phyloP scores from a whole-genome alignment of 1,140 invertebrate genomes.

The Drosophila persimilis region DNA sequence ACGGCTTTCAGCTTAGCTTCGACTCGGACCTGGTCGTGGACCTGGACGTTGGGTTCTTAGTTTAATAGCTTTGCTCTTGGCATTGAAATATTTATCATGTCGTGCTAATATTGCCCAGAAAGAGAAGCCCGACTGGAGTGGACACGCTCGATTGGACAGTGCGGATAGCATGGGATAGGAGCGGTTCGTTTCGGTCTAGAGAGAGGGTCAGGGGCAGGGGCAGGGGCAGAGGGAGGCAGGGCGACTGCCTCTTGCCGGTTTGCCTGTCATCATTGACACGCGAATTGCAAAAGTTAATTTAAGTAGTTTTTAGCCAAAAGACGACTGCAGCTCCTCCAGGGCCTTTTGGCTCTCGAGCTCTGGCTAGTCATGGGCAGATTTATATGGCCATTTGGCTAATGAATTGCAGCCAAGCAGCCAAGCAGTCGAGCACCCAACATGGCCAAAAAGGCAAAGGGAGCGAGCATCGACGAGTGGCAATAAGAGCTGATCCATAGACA shows the following conservation, averaged over 20 bases:
- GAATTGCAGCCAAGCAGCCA: slow-evolving; percentile 48
- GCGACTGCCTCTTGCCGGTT: slow-evolving; percentile 38
- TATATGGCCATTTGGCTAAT: slow-evolving; percentile 63
- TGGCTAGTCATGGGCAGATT: slow-evolving; percentile 57
- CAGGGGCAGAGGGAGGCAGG: too few relatives aligned
- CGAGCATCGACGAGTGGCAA: slow-evolving; percentile 16
- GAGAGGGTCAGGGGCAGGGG: too few relatives aligned
- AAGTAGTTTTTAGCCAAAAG: slow-evolving; percentile 60
- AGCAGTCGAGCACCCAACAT: too few relatives aligned
- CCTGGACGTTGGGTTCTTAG: slow-evolving; percentile 28
- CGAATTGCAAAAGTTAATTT: slow-evolving; percentile 72
- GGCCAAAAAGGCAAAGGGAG: too few relatives aligned
- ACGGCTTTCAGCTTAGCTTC: slow-evolving; percentile 38
- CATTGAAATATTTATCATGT: slow-evolving; percentile 71
- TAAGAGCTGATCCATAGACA: slow-evolving; percentile 48
- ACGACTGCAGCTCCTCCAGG: slow-evolving; percentile 24
- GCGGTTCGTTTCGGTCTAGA: too few relatives aligned
- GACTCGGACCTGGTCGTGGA: slow-evolving; percentile 5
- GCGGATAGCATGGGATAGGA: slow-evolving; percentile 27
- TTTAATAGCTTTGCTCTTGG: slow-evolving; percentile 70
- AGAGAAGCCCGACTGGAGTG: slow-evolving; percentile 35
- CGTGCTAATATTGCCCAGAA: slow-evolving; percentile 53
- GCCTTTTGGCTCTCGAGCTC: slow-evolving; percentile 8
- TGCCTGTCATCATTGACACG: slow-evolving; percentile 68
- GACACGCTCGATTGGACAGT: slow-evolving; percentile 58